Percentiles rank a stretch among this genome's conserved stretches.
Evolutionary conservation across 1,140 invertebrate genomes (phyloP).

Genomic region (Eurosta solidaginis): DNA sequence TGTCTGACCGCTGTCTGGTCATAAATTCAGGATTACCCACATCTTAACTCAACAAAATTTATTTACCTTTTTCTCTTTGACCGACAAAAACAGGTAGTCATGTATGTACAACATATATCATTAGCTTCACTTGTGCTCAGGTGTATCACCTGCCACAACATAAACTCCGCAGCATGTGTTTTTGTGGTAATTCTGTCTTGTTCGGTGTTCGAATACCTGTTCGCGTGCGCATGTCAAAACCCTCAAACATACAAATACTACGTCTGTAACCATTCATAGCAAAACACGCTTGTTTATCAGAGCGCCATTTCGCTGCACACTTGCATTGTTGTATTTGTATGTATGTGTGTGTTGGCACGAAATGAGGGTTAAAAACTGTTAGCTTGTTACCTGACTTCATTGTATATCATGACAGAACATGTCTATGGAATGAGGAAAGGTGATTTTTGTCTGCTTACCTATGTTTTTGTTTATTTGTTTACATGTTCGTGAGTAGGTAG

Average conservation of each 20-base stretch:
- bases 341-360: neutral
- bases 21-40: constrained; percentile 7
- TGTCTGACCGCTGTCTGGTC: constrained; percentile 10
- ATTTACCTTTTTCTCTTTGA: neutral
- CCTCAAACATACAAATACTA: neutral
- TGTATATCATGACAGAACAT: neutral
- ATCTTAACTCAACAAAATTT: neutral
- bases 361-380: constrained; percentile 25
- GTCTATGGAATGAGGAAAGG: neutral
- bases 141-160: neutral
- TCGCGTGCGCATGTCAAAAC: constrained; percentile 45
- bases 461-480: neutral
- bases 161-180: constrained; percentile 7
- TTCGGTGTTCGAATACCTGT: constrained; percentile 39
- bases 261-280: neutral
- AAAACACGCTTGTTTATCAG: neutral
- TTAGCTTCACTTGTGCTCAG: neutral
- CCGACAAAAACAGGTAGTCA: neutral
- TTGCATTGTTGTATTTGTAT: too few relatives aligned
- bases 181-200: neutral
- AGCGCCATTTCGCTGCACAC: neutral
- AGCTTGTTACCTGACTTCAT: neutral
- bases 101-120: too few relatives aligned
- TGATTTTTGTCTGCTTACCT: neutral
- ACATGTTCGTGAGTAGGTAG: neutral